These are phyloP conservation scores for Cosmorhoe ocellata DNA, from an alignment of 2,888 invertebrate species.

Conservation along the genomic window DNA sequence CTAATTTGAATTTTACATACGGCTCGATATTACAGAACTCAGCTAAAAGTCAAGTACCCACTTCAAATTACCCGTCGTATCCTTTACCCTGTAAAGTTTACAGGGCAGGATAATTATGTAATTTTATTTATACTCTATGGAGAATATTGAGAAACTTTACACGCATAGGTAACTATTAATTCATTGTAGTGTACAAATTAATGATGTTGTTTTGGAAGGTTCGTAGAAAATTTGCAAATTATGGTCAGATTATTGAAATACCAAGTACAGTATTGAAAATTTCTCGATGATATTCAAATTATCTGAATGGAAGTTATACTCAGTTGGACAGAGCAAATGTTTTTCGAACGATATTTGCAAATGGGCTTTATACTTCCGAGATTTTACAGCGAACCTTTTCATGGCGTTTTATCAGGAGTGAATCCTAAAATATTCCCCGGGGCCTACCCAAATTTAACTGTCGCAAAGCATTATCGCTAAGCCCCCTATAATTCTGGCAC, in stretches of 20 bases:
- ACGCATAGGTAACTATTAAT: too few relatives aligned
- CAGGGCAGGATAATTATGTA: conserved; percentile 8
- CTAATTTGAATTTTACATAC: conserved; percentile 18
- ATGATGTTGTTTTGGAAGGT: too few relatives aligned
- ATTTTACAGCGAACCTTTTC: conserved; percentile 10
- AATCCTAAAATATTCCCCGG: conserved; percentile 17
- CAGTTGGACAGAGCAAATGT: conserved; percentile 5
- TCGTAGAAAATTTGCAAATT: too few relatives aligned
- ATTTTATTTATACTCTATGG: too few relatives aligned
- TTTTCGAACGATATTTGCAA: conserved; percentile 5
- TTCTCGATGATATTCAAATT: not conserved
- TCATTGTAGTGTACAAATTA: too few relatives aligned
- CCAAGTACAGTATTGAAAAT: not conserved
- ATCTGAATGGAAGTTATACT: not conserved
- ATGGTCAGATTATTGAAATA: too few relatives aligned
- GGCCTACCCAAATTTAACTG: conserved; percentile 24
- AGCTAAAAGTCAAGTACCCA: conserved; percentile 15
- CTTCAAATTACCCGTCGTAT: conserved; percentile 12
- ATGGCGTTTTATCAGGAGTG: conserved; percentile 15
- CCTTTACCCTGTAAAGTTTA: too few relatives aligned
- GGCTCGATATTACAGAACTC: conserved; percentile 16
- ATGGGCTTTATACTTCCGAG: conserved; percentile 12
- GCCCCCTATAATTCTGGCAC: conserved; percentile 33
- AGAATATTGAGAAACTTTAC: too few relatives aligned
- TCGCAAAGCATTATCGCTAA: conserved; percentile 30